Conservation (phyloP, 30 jellyfish, hydroid and myxozoan species). For the Pelagia noctiluca region DNA sequence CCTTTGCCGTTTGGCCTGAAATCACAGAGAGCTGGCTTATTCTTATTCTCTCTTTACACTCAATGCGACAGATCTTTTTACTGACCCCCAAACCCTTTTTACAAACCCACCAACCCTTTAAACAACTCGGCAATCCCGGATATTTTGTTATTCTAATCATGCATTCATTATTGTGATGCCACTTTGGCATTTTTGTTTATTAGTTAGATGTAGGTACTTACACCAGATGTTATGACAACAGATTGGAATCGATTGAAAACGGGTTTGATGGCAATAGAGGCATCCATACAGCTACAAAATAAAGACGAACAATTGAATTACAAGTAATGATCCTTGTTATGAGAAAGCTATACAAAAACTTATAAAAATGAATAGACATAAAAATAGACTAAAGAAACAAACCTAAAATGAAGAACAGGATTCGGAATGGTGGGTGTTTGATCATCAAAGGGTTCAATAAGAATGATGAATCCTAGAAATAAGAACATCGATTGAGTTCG, state of each 20-base stretch:
- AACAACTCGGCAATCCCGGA: no score
- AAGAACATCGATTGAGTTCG: no score
- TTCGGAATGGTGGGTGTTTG: constrained; percentile 99
- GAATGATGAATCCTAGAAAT: constrained; percentile 92
- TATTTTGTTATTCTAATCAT: no score
- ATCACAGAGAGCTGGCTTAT: no score
- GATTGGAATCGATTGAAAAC: constrained; percentile 96
- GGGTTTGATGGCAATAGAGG: constrained; percentile 97
- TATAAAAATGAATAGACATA: background rate
- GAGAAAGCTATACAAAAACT: background rate
- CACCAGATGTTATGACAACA: constrained; percentile 99
- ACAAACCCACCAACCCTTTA: no score
- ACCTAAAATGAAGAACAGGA: constrained; percentile 98
- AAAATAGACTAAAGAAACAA: background rate
- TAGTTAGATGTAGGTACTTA: constrained; percentile 45
- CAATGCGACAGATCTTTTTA: no score
- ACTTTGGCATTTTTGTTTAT: background rate
- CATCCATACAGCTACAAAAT: constrained; percentile 94
- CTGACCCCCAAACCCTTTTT: no score
- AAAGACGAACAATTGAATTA: background rate
- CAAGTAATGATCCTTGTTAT: background rate
- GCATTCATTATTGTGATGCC: background rate
- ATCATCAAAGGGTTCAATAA: constrained; percentile 99
- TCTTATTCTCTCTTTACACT: no score
- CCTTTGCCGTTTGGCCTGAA: no score